Evolutionary conservation across 2,888 invertebrate genomes (phyloP), one percentile per base, ranked within the genome.

Genomic region (Xestia c-nigrum): DNA sequence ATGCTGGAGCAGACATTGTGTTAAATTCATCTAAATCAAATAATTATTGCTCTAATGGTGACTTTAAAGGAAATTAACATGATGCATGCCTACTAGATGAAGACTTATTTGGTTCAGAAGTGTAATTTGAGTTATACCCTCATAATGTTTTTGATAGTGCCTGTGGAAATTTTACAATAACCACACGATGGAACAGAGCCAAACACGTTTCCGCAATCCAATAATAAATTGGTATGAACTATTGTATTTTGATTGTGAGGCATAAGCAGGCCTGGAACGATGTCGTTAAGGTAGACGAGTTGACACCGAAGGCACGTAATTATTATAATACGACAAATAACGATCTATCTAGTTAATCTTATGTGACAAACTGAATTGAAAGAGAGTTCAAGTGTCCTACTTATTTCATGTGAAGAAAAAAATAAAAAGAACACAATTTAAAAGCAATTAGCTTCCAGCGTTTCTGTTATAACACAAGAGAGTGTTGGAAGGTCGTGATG

Each of bases 401-500:
- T 87, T 89, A 85, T 85, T 85, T 81, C 57, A 71, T 80, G 61
- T 78, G 77, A 76, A 85, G 83, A 82, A 76, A 85, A 85, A 86
- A 87, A 84, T 85, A 88, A 90, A 89, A 87, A 78, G 87, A 87
- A 87, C 80, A 86, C 85, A 89, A 88, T 89, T 89, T 88, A 90
- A 91, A 93, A 93, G 90, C 90, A 93, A 94, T 94, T 93, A 93
- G 89, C 90, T 89, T 89, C 85, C 84, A 91, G 87, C 81, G 75
- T 84, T 88, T 84, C 87, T 79, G 79, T 89, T 87, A 84, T 86
- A 88, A 81, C 76, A 82, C 76, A 83, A 88, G 86, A 87, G 83
- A 86, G 87, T 90, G n/a, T n/a, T n/a, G n/a, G n/a, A n/a, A n/a
- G n/a, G n/a, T n/a, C n/a, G n/a, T n/a, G n/a, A n/a, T n/a, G n/a